Evolutionary conservation across 2,797 vertebrate species (phyloP).

Genomic region (Anniella stebbinsi): DNA sequence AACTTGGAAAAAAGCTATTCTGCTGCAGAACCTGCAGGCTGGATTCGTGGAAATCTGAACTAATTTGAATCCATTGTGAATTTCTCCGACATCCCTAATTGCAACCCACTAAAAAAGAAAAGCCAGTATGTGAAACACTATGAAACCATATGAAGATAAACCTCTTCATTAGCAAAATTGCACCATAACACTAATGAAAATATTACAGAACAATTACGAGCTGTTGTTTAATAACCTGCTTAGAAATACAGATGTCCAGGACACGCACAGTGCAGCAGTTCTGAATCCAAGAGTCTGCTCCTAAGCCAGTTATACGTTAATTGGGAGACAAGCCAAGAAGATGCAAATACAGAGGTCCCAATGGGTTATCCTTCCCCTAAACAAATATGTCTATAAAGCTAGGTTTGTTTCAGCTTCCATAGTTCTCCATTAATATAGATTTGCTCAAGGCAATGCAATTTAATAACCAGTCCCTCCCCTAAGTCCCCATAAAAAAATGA

Average conservation of each 20-base stretch:
- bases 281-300: constrained; percentile 18
- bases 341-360: constrained; percentile 10
- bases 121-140: constrained; percentile 56
- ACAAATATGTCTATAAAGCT: background rate
- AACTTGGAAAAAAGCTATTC: too few species aligned
- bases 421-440: background rate
- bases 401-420: background rate
- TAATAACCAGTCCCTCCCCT: constrained; percentile 14
- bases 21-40: too few species aligned
- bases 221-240: constrained; percentile 47
- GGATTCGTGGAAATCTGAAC: too few species aligned
- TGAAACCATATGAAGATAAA: constrained; percentile 68
- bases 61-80: too few species aligned
- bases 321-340: background rate
- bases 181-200: constrained; percentile 60
- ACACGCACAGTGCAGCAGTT: constrained; percentile 32
- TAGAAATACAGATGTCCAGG: constrained; percentile 36
- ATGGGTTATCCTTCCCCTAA: background rate
- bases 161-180: constrained; percentile 66
- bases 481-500: background rate
- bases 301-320: constrained; percentile 16
- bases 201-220: constrained; percentile 41
- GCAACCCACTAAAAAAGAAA: constrained; percentile 58
- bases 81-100: background rate
- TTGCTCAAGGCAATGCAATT: constrained; percentile 5